Conservation (phyloP, 2,888 invertebrate genomes). For the Dichetophora obliterata region DNA sequence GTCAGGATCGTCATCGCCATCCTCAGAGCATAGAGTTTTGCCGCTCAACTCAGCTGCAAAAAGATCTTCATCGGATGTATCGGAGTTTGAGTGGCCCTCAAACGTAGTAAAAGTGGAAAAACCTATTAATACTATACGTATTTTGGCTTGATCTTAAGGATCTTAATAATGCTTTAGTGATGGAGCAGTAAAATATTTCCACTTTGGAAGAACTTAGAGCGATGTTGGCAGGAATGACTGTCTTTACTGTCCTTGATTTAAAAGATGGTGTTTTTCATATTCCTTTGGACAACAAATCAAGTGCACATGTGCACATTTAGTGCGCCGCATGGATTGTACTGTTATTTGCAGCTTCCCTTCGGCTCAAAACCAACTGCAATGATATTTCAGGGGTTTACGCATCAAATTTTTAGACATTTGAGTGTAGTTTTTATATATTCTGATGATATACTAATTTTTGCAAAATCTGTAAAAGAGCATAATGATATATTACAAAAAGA, state of each 20-base stretch:
- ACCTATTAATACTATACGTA: too few species aligned
- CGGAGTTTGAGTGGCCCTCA: too few species aligned
- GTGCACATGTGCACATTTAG: constrained; percentile 29
- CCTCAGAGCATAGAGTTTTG: too few species aligned
- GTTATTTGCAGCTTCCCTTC: too few species aligned
- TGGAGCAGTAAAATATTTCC: not conserved
- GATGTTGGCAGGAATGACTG: constrained; percentile 20
- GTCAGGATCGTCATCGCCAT: too few species aligned
- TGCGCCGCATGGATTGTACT: too few species aligned
- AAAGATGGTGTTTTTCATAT: constrained; percentile 43
- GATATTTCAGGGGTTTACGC: constrained; percentile 47
- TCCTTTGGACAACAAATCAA: constrained; percentile 32
- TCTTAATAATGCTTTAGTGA: too few species aligned
- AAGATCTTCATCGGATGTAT: too few species aligned
- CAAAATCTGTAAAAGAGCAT: constrained; percentile 38
- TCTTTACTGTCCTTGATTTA: constrained; percentile 41
- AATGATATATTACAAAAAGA: constrained; percentile 47
- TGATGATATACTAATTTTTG: constrained; percentile 42
- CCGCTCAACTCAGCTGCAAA: too few species aligned
- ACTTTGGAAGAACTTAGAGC: constrained; percentile 36
- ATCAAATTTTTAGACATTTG: constrained; percentile 36
- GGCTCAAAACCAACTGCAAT: constrained; percentile 9
- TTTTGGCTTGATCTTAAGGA: too few species aligned
- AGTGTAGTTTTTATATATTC: constrained; percentile 36
- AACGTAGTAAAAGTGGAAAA: too few species aligned